Evolutionary conservation across 2,797 vertebrate genomes (phyloP).

Genomic region (Epinephelus malabaricus): DNA sequence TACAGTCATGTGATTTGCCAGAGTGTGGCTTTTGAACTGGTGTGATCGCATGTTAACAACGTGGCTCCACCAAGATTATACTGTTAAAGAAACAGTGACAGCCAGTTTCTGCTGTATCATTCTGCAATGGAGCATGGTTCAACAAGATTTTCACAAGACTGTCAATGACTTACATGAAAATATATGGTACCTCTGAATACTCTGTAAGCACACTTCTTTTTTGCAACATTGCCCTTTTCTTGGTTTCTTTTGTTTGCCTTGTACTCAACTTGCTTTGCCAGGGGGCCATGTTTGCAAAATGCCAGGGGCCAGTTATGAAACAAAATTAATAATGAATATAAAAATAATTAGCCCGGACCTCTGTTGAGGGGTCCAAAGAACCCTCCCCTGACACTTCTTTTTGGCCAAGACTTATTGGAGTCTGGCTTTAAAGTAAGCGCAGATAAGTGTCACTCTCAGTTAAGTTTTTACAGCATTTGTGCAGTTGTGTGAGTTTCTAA

Average conservation of each 20-base stretch:
- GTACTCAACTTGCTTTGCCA: too few species aligned
- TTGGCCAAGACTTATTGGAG: too few species aligned
- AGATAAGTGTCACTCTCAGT: too few species aligned
- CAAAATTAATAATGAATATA: too few species aligned
- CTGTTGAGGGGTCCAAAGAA: too few species aligned
- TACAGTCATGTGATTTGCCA: conserved; percentile 33
- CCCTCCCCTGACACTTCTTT: too few species aligned
- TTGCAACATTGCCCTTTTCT: background rate
- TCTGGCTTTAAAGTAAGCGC: too few species aligned
- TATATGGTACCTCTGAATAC: background rate
- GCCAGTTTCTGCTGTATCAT: conserved; percentile 6
- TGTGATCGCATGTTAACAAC: conserved; percentile 19
- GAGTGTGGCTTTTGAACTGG: conserved; percentile 26
- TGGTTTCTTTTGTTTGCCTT: background rate
- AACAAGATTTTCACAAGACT: background rate
- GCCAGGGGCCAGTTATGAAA: too few species aligned
- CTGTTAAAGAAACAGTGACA: conserved; percentile 21
- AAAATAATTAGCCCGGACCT: too few species aligned
- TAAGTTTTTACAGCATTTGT: too few species aligned
- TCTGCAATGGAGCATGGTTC: background rate
- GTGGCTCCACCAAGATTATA: conserved; percentile 16
- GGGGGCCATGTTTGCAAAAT: too few species aligned
- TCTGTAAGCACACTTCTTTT: background rate
- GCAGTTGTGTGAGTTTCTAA: too few species aligned
- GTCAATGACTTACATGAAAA: background rate